Evolutionary conservation across 2,888 invertebrate genomes (phyloP).

Genomic region (Cheilosia pagana): DNA sequence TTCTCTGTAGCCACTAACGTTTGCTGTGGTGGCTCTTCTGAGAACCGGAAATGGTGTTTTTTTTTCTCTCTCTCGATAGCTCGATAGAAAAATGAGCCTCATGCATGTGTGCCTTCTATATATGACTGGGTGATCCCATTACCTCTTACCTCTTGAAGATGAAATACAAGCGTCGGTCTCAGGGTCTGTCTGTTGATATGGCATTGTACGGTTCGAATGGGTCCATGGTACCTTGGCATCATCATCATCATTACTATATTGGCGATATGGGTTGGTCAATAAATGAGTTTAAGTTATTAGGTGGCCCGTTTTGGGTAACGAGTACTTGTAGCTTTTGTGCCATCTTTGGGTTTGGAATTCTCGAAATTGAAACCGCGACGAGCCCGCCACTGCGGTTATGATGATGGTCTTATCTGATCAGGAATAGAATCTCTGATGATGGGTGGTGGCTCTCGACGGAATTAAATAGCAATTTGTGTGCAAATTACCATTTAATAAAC

Average conservation of each 20-base stretch:
- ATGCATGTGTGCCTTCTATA: slow-evolving; percentile 37
- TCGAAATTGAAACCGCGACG: slow-evolving; percentile 52
- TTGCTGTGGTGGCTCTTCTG: slow-evolving; percentile 40
- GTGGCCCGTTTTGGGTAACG: slow-evolving; percentile 56
- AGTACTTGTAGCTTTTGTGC: slow-evolving; percentile 20
- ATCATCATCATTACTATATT: slow-evolving; percentile 49
- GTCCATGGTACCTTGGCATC: slow-evolving; percentile 19
- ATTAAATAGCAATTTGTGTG: slow-evolving; percentile 63
- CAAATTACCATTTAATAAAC: slow-evolving; percentile 65
- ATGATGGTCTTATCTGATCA: slow-evolving; percentile 47
- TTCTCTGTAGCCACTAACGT: slow-evolving; percentile 38
- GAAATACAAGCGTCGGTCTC: slow-evolving; percentile 26
- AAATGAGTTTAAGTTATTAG: slow-evolving; percentile 65
- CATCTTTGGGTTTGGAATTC: neutral
- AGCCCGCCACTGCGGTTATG: slow-evolving; percentile 47
- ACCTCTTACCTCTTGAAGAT: slow-evolving; percentile 35
- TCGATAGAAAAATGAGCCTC: slow-evolving; percentile 13
- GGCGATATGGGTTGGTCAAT: slow-evolving; percentile 70
- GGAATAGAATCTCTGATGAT: slow-evolving; percentile 48
- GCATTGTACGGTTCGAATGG: neutral
- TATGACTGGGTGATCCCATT: slow-evolving; percentile 52
- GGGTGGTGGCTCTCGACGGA: slow-evolving; percentile 8
- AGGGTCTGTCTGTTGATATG: slow-evolving; percentile 6
- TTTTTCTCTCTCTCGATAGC: slow-evolving; percentile 39
- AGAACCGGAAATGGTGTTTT: slow-evolving; percentile 69